Evolutionary conservation across 2,888 invertebrate species (phyloP).

Genomic region (Hecatera dysodea): DNA sequence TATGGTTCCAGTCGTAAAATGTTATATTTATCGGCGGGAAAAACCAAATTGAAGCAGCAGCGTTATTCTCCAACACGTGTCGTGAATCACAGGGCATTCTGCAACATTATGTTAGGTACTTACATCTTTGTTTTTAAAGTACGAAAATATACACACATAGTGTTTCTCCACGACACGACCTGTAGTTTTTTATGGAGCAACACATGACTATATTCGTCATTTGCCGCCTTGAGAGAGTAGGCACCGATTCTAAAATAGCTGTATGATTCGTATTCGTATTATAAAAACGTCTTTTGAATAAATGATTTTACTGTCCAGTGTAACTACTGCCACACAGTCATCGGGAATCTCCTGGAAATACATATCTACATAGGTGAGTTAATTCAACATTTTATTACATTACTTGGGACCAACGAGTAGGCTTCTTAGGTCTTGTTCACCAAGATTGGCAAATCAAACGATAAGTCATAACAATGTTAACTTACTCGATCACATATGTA

Average conservation of each 20-base stretch:
- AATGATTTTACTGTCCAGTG: not conserved
- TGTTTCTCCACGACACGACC: not conserved
- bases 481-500: not conserved
- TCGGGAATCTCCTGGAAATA: slow-evolving; percentile 23
- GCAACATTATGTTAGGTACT: slow-evolving; percentile 9
- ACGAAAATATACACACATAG: not conserved
- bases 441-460: not conserved
- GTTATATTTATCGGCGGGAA: slow-evolving; percentile 53
- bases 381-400: slow-evolving; percentile 5
- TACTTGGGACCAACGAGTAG: not conserved
- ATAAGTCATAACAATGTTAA: slow-evolving; percentile 5
- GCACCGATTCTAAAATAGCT: slow-evolving; percentile 13
- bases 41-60: slow-evolving; percentile 43
- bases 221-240: slow-evolving; percentile 15
- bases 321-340: slow-evolving; percentile 3
- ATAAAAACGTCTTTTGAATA: slow-evolving; percentile 1
- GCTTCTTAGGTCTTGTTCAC: not conserved
- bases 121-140: not conserved
- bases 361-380: not conserved
- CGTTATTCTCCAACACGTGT: slow-evolving; percentile 34
- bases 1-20: slow-evolving; percentile 45
- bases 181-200: slow-evolving; percentile 27
- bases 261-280: slow-evolving; percentile 27
- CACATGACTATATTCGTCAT: slow-evolving; percentile 11
- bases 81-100: slow-evolving; percentile 41